Base-by-base conservation (phyloP, 2,888 invertebrate species). In the Apodemia zela region DNA sequence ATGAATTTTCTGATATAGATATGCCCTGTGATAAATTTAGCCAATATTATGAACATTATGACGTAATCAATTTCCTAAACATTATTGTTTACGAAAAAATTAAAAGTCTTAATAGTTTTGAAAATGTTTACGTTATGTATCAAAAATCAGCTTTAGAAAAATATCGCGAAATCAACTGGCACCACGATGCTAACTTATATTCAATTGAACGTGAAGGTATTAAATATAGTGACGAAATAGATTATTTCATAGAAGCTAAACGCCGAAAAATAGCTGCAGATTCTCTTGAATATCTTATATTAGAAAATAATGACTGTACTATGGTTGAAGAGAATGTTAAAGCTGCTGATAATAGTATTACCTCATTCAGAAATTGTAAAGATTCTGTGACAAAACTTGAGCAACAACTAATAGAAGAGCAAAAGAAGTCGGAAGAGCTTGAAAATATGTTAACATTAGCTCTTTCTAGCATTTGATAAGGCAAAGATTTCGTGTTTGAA, bases 141-240 rank as follows among this genome's bases (percentile, higher is more conserved):
- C 88, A 94, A 66, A 90, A 83, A 71, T 80, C 90, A 62, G 84
- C 85, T 60, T 77, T 95, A 63, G 85, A 90, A 66, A 82, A 92
- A 60, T 94, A 93, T 75, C 80, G 89, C 29, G 89, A 83, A 65
- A 81, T 86, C 18, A 86, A 93, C 49, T 95, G 95, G 95, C 92
- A 94, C 82, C 94, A 93, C 75, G 79, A 85, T 67, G 71, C 77
- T 38, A 78, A 81, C 58, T 69, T 80, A 51, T 68, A 89, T 33
- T 71, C 75, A 65, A 75, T 85, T 45, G 89, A 90, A 74, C 85
- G 87, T 67, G 87, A 82, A 76, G 77, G 77, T n/a, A 67, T 82
- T 47, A 81, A 84, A 15, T 79, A 75, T 71, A 81, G 84, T 65
- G 89, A 89, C 75, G 85, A 86, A 59, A 64, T 91, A 65, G 87